Base-by-base conservation (phyloP, 92 coral and sea anemone species). In the Epizoanthus stellaris region DNA sequence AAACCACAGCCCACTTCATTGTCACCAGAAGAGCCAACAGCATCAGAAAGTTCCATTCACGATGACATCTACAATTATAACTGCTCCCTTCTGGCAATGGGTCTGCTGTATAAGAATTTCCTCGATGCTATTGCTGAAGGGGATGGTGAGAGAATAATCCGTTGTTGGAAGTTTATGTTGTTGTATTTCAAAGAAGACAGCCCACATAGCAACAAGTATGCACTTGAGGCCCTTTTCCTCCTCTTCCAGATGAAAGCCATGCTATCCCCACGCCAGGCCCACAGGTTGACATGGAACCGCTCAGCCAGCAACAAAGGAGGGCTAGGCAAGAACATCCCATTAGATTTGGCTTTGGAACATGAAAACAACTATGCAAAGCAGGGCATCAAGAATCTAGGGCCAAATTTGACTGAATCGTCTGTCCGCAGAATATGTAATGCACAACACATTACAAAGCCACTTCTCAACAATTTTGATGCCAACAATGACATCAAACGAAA, bases 141-240 rank as follows among this genome's bases (percentile, higher is more conserved):
- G 15, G 89, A 89, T 92, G 95, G 95, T 6, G 72, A 88, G 8
- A 73, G 95, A 72, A 66, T 71, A 14, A 59, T 90, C 45, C 62
- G 91, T 76, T 92, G 93, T 71, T 92, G 91, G 95, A 87, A 89
- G 67, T 90, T 89, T 17, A 80, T 89, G 61, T 79, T 92, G 80
- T 85, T 90, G 14, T 89, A 87, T 71, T 90, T 92, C 80, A 92
- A 84, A 60, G 80, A 67, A 47, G 91, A 89, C 19, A 74, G 77
- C 53, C 82, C 88, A 54, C 69, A 70, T 66, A 87, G 86, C 61
- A 75, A 68, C 54, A 92, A 92, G 84, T 92, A 87, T 90, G 91
- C 95, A 3, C 79, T 89, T 25, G 95, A 92, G 87, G 93, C 93
- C 11, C 89, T 90, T 61, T 80, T 87, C 84, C 88, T 92, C 63